Percentiles rank a stretch among this genome's conserved stretches.
phyloP scores from a whole-genome alignment of 2,113 vertebrate species.

The Forbesichthys agassizii region DNA sequence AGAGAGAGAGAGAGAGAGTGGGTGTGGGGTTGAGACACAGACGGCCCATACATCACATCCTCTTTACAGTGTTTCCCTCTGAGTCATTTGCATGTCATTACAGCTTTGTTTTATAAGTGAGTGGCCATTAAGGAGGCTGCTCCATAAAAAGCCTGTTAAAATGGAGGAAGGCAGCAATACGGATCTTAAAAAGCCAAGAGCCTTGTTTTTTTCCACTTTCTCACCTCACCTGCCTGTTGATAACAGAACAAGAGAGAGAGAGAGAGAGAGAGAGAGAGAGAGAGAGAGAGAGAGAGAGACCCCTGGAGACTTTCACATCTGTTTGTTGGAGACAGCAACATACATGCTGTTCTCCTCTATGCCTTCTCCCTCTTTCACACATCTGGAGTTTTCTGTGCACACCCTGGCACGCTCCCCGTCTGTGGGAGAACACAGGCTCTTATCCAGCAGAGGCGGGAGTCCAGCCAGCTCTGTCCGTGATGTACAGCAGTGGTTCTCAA shows the following conservation, averaged over 20 bases:
- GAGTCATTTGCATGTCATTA: slow-evolving; percentile 81
- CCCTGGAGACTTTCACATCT: slow-evolving; percentile 91
- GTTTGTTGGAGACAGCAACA: slow-evolving; percentile 87
- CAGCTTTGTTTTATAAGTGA: slow-evolving; percentile 82
- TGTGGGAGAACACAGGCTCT: slow-evolving; percentile 61
- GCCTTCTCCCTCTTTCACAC: slow-evolving; percentile 71
- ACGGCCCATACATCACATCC: slow-evolving; percentile 77
- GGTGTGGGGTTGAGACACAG: slow-evolving; percentile 61
- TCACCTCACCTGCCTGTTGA: slow-evolving; percentile 60
- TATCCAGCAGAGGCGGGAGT: slow-evolving; percentile 23
- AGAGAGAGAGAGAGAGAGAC: slow-evolving; percentile 24
- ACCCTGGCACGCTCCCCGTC: slow-evolving; percentile 71
- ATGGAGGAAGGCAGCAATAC: slow-evolving; percentile 75
- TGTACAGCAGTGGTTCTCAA: neutral
- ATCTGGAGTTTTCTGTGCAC: slow-evolving; percentile 72
- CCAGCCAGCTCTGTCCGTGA: slow-evolving; percentile 24
- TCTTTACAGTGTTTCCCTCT: slow-evolving; percentile 77
- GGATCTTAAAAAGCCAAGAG: slow-evolving; percentile 76
- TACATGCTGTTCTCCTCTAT: slow-evolving; percentile 76
- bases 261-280: slow-evolving; percentile 17
- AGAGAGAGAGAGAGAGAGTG: slow-evolving; percentile 6
- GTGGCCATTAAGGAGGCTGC: slow-evolving; percentile 79
- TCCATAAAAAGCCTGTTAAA: slow-evolving; percentile 83
- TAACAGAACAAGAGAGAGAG: slow-evolving; percentile 35
- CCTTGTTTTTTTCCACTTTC: slow-evolving; percentile 60